A percentile compares a stretch with the other conserved stretches of the same genome.
Conservation (phyloP, 37 sponge, comb jelly and placozoan genomes). For the Cladorhizidae sp. region DNA sequence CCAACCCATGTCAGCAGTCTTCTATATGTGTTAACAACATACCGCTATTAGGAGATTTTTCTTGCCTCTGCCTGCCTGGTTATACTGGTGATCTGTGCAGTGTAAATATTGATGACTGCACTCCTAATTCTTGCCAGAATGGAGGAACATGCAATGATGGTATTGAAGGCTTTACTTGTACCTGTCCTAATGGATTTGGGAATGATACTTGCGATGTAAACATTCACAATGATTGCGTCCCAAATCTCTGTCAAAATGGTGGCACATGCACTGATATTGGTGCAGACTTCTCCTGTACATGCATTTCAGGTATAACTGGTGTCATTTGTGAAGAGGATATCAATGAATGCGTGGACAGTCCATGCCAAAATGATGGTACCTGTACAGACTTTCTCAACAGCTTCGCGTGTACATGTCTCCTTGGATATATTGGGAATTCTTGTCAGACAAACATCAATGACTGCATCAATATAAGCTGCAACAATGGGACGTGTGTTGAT, state of each 20-base stretch:
- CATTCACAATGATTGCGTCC: constrained; percentile 33
- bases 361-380: constrained; percentile 60
- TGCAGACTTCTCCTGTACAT: constrained; percentile 44
- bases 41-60: constrained; percentile 15
- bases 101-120: constrained; percentile 66
- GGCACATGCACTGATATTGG: constrained; percentile 35
- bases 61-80: constrained; percentile 43
- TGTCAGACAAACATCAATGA: constrained; percentile 64
- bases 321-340: constrained; percentile 46
- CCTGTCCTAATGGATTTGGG: constrained; percentile 29
- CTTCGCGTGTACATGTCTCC: constrained; percentile 56
- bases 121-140: constrained; percentile 41
- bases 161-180: constrained; percentile 43
- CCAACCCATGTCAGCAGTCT: constrained; percentile 56
- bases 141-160: constrained; percentile 62
- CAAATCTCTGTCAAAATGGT: constrained; percentile 4
- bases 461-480: constrained; percentile 39
- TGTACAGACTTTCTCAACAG: constrained; percentile 56
- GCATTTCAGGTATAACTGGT: constrained; percentile 59
- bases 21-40: constrained; percentile 45
- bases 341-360: constrained; percentile 49
- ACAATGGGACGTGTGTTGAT: constrained; percentile 56
- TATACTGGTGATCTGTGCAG: constrained; percentile 64
- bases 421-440: constrained; percentile 45
- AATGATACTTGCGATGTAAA: constrained; percentile 21